A percentile compares a stretch with the other conserved stretches of the same genome.
Conservation (phyloP, 30 jellyfish, hydroid and myxozoan species). For the Cassiopea andromeda region DNA sequence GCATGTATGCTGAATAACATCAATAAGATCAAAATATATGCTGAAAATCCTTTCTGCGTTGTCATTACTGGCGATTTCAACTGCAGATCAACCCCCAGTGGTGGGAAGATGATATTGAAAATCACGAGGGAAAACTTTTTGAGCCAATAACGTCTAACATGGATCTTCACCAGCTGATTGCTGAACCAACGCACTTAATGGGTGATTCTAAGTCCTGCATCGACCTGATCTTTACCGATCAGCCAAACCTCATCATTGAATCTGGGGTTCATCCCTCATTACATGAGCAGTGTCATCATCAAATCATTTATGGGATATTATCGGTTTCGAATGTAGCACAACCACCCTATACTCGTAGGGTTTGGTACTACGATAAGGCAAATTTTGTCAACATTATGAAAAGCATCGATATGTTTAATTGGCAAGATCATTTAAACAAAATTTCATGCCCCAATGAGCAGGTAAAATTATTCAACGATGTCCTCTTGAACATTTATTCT, state of each 20-base stretch:
- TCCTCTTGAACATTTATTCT: conserved; percentile 24
- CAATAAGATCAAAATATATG: not conserved
- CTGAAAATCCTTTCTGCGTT: conserved; percentile 68
- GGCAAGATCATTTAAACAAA: conserved; percentile 55
- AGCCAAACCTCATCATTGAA: conserved; percentile 58
- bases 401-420: conserved; percentile 57
- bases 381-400: conserved; percentile 9
- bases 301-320: conserved; percentile 39
- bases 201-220: conserved; percentile 61
- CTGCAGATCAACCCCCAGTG: conserved; percentile 58
- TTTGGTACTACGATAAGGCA: conserved; percentile 62
- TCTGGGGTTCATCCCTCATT: conserved; percentile 57
- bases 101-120: conserved; percentile 64
- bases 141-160: conserved; percentile 47
- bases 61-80: conserved; percentile 67
- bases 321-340: conserved; percentile 36
- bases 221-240: conserved; percentile 55
- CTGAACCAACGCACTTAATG: conserved; percentile 63
- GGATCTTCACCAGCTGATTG: conserved; percentile 50
- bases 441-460: conserved; percentile 57
- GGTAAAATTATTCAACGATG: conserved; percentile 59
- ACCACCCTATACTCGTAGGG: conserved; percentile 67
- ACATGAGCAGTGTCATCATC: conserved; percentile 73
- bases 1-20: too few species aligned
- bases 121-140: conserved; percentile 55